Evolutionary conservation across 1,140 invertebrate species (phyloP).

Genomic region (Subanguina moxae): DNA sequence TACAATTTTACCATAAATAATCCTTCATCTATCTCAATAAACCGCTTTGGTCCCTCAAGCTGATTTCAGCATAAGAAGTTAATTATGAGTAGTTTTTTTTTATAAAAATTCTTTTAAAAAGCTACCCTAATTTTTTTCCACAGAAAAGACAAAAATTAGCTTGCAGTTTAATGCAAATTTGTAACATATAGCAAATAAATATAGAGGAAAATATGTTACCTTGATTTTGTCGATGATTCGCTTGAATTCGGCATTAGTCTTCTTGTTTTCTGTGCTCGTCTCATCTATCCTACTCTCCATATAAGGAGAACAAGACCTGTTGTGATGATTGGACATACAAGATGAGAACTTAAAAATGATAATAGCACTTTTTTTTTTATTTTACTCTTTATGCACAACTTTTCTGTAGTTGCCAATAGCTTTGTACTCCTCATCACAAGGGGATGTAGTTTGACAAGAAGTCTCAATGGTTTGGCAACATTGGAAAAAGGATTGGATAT

Average conservation of each 20-base stretch:
- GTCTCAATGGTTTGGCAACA: slow-evolving; percentile 37
- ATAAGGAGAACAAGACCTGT: slow-evolving; percentile 35
- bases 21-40: too few relatives aligned
- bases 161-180: too few relatives aligned
- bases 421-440: neutral
- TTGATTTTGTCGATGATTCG: slow-evolving; percentile 19
- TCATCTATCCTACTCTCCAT: slow-evolving; percentile 1
- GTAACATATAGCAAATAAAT: too few relatives aligned
- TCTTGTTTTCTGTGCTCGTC: neutral
- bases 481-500: slow-evolving; percentile 53
- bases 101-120: too few relatives aligned
- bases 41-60: too few relatives aligned
- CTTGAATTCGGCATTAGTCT: slow-evolving; percentile 8
- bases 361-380: too few relatives aligned
- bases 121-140: too few relatives aligned
- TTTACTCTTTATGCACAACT: too few relatives aligned
- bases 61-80: too few relatives aligned
- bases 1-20: slow-evolving; percentile 11
- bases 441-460: neutral
- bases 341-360: neutral
- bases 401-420: neutral
- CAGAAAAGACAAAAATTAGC: too few relatives aligned
- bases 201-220: neutral
- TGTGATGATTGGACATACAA: neutral
- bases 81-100: too few relatives aligned